Evolutionary conservation across 2,888 invertebrate species (phyloP), one percentile per base, ranked within the genome.

Genomic region (Xestia xanthographa): DNA sequence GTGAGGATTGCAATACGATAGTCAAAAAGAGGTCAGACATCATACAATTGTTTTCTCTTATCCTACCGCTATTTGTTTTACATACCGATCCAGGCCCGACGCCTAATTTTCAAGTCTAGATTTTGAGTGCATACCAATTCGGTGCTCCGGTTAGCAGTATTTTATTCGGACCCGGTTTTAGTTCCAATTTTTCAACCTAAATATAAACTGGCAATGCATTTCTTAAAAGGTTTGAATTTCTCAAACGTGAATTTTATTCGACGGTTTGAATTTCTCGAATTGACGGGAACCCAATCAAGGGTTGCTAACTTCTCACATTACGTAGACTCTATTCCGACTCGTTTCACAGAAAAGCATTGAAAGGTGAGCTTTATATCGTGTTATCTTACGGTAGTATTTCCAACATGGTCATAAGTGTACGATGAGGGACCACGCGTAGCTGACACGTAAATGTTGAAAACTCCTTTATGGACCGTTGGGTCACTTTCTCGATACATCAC

Each of bases 401-500:
- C 11, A 20, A 34, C 29, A 34, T 34, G 58, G 20, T 58, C 58
- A 58, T 58, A 29, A 6, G 17, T 58, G 29, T 29, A 17, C 26
- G 26, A 53, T 4, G n/a, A 5, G 53, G n/a, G 11, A 53, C 53
- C 12, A 14, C 6, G 26, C 26, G 14, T 56, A 26, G 56, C 14
- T 56, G 26, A 56, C 12, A 56, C 56, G n/a, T 6, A 56, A 56
- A 14, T 56, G 5, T 26, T 9, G 56, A 26, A 56, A 56, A 56
- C 26, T 56, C 14, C 56, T 26, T 65, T 53, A 45, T 26, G n/a
- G 11, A n/a, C 14, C 22, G 17, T n/a, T n/a, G 14, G 50, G 58
- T 56, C 65, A 43, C 34, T 48, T 43, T 66, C n/a, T 26, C 41
- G 48, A 69, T 82, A 82, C 66, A 77, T 76, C 63, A 84, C 71